These are phyloP conservation scores for Drosophila paramelanica DNA, from an alignment of 2,888 invertebrate species.

Conservation along the genomic window DNA sequence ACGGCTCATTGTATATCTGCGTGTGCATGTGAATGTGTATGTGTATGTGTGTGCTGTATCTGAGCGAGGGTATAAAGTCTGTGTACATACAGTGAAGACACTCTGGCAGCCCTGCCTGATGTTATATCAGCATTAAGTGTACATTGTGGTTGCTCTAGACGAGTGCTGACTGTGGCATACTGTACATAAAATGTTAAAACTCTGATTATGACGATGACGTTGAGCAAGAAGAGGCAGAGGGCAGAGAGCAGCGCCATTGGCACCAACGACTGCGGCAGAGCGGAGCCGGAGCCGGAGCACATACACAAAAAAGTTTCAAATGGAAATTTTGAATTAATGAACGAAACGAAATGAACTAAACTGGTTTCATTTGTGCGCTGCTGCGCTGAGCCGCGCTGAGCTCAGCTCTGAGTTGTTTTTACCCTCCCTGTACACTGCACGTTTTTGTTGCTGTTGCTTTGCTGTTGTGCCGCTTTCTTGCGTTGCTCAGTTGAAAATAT, in stretches of 20 bases:
- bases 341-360: conserved; percentile 82
- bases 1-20: conserved; percentile 49
- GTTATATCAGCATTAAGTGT: conserved; percentile 13
- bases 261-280: conserved; percentile 63
- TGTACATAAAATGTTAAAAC: conserved; percentile 79
- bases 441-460: conserved; percentile 39
- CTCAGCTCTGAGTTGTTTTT: conserved; percentile 75
- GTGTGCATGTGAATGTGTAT: conserved; percentile 28
- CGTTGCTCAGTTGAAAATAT: conserved; percentile 80
- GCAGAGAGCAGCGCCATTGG: conserved; percentile 53
- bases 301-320: conserved; percentile 81
- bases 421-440: conserved; percentile 39
- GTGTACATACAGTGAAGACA: conserved; percentile 57
- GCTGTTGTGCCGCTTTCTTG: conserved; percentile 81
- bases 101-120: neutral
- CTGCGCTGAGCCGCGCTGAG: conserved; percentile 66
- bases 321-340: conserved; percentile 84
- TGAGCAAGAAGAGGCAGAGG: conserved; percentile 45
- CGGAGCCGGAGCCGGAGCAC: conserved; percentile 53
- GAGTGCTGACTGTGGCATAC: conserved; percentile 55
- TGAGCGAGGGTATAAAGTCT: conserved; percentile 59
- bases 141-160: conserved; percentile 1
- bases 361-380: conserved; percentile 81
- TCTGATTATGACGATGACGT: conserved; percentile 77
- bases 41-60: conserved; percentile 38